Base-by-base conservation (phyloP, 2,888 invertebrate species). In the Spilosoma lubricipeda region DNA sequence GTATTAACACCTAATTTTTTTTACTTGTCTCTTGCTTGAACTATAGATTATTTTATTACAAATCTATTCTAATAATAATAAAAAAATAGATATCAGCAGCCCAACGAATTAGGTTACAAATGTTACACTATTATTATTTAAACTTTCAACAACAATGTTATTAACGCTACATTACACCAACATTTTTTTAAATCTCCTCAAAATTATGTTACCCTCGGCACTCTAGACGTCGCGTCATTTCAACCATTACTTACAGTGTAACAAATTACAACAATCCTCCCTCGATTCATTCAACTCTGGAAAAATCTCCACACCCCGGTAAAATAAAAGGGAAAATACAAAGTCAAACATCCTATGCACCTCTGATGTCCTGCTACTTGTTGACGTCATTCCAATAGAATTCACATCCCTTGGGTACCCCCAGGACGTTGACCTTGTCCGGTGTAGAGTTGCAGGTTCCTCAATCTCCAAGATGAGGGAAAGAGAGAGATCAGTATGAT, bases 361-460 rank as follows among this genome's bases (percentile, higher is more conserved):
- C 86, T 93, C 90, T 96, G 94, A 83, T 82, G 82, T 91, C 96
- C 96, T 96, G 93, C 80, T 96, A 94, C 90, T 94, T 96, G 94
- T 96, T 96, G 96, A 96, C 96, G 96, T 96, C 96, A 96, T 94
- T 93, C 93, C 93, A 94, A 94, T 92, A 92, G 93, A 93, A 91
- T 92, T 90, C 91, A 92, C 93, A 94, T 94, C 95, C 95, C 94
- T 93, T 90, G 91, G 93, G 94, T 93, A 93, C 94, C 95, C 90
- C 94, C 88, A 89, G 90, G 87, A 76, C 89, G 78, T 88, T 90
- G 88, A 90, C 87, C 90, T 86, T 82, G 56, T 36, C 48, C 82
- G 82, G 78, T 84, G 84, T 81, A 80, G 77, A 59, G 72, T 63
- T 27, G 63, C 78, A 71, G 74, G 42, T 42, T 73, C 63, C 75